Evolutionary conservation across 1,140 invertebrate species (phyloP), one percentile per base, ranked within the genome.

Genomic region (Medauroidea extradentata): DNA sequence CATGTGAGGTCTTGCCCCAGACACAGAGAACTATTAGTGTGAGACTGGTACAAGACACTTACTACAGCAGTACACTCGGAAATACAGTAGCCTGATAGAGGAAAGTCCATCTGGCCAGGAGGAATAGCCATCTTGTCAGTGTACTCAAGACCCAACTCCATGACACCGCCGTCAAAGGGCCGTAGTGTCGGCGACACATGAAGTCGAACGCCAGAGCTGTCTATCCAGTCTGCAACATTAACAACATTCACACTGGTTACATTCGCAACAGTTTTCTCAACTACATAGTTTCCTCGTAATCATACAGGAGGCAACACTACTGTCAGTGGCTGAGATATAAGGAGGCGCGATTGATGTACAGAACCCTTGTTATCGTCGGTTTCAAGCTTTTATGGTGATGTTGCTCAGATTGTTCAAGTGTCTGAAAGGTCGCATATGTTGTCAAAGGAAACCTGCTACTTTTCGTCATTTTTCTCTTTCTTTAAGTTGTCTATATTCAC

Each of bases 121-220:
- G 97, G 97, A 53, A 99, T 96, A 0, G 94, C 94, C 92, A 98
- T 98, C 79, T 98, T 98, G 70, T 97, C 93, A 0, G 89, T 95
- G 70, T 99, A 99, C 68, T 98, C 93, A 4, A 98, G 73, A 0
- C 97, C 97, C 2, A 99, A 73, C 78, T 99, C 97, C 76, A 99
- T 94, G 0, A 99, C 91, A 1, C 91, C 96, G 0, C 96, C 95
- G 69, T 99, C 95, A 71, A 90, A 88, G 59, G 83, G 76, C 44
- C 96, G 78, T 13, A 95, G 74, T 21, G 78, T 83, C 62, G 80
- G 74, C 0, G 87, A 86, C n/a, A 90, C 69, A 63, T 87, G 79
- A 58, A 99, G 85, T 59, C 83, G 77, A 41, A 98, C 86, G 1
- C 96, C 96, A 0, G 94, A 98, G 65, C 85, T 93, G 73, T 98